Conservation (phyloP, 2,797 vertebrate species). For the Sarcophilus harrisii region DNA sequence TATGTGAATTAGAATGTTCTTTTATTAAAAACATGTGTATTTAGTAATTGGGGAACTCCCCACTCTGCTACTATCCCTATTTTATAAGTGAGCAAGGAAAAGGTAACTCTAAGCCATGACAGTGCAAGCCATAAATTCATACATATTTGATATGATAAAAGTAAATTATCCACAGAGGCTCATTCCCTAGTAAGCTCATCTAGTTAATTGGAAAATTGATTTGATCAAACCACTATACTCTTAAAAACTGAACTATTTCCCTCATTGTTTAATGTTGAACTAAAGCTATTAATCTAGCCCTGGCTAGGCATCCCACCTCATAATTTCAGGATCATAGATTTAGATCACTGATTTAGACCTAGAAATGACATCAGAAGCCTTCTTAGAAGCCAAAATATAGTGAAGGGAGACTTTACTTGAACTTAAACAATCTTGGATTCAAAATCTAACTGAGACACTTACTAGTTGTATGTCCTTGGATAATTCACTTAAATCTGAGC, state of each 20-base stretch:
- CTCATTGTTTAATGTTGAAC: background rate
- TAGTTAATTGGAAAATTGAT: background rate
- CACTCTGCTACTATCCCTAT: background rate
- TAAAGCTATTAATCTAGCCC: background rate
- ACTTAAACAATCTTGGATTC: background rate
- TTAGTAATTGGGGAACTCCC: background rate
- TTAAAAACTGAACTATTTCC: background rate
- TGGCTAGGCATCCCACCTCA: background rate
- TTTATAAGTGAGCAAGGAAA: background rate
- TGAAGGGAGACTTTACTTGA: background rate
- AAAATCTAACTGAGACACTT: background rate
- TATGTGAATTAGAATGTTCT: background rate
- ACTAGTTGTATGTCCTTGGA: background rate
- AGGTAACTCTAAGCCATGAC: background rate
- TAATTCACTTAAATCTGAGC: background rate
- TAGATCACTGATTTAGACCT: background rate
- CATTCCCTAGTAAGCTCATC: background rate
- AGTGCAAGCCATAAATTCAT: background rate
- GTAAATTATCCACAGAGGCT: background rate
- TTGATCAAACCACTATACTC: background rate
- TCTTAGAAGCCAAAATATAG: background rate
- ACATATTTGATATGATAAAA: background rate
- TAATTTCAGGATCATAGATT: background rate
- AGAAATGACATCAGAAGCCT: background rate
- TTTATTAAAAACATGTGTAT: background rate